Evolutionary conservation across 2,797 vertebrate genomes (phyloP).

Genomic region (Takifugu ocellatus): DNA sequence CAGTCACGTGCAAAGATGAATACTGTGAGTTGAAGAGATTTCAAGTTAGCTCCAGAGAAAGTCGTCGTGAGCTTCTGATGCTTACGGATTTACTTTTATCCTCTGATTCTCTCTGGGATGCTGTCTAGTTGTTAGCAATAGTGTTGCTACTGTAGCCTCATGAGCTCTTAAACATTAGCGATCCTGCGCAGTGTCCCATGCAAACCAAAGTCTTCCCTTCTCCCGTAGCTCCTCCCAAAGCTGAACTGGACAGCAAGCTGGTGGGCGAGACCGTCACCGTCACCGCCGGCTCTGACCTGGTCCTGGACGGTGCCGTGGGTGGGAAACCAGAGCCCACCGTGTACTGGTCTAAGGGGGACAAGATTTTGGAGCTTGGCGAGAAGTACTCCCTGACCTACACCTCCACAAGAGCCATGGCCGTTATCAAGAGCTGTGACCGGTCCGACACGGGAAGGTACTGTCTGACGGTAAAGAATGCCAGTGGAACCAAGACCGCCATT

Average conservation of each 20-base stretch:
- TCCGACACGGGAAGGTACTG: conserved; percentile 91
- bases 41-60: no score
- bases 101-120: no score
- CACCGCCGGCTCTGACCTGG: conserved; percentile 90
- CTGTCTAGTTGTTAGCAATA: no score
- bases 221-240: conserved; percentile 89
- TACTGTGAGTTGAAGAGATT: conserved; percentile 80
- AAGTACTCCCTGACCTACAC: conserved; percentile 97
- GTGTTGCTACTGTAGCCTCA: no score
- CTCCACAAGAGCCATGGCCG: conserved; percentile 88
- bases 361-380: conserved; percentile 89
- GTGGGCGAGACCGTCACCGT: conserved; percentile 86
- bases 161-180: no score
- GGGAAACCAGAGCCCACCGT: conserved; percentile 99
- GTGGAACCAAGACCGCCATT: conserved; percentile 86
- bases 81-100: no score
- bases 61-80: no score
- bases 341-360: conserved; percentile 95
- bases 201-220: not conserved
- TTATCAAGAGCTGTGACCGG: conserved; percentile 96
- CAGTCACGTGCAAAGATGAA: conserved; percentile 95
- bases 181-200: no score
- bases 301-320: conserved; percentile 91
- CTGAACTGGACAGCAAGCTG: conserved; percentile 90
- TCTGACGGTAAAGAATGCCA: conserved; percentile 92